Conservation (phyloP, 1,140 invertebrate genomes). For the Heliothis virescens region DNA sequence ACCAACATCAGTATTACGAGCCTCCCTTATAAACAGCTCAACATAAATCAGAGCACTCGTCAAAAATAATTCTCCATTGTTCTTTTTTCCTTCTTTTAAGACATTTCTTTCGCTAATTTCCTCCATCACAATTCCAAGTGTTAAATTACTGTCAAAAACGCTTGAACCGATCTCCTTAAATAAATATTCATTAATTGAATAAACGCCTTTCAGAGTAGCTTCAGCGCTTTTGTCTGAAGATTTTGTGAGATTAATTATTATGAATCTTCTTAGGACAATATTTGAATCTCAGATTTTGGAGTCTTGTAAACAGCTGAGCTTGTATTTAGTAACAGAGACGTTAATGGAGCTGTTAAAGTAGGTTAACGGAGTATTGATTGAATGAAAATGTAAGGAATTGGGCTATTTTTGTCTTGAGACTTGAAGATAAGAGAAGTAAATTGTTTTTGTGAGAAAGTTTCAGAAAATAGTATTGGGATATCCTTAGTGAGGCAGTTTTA, state of each 20-base stretch:
- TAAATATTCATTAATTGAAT: conserved; percentile 42
- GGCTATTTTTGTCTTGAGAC: not conserved
- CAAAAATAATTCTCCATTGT: conserved; percentile 11
- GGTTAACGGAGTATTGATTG: conserved; percentile 16
- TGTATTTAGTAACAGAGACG: conserved; percentile 2
- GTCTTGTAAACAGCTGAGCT: conserved; percentile 8
- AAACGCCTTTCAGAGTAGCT: not conserved
- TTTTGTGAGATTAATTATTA: conserved; percentile 34
- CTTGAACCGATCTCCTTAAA: conserved; percentile 8
- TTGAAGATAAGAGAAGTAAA: too few relatives aligned
- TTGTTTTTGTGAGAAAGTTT: too few relatives aligned
- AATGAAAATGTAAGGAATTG: conserved; percentile 15
- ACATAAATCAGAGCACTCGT: not conserved
- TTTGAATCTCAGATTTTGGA: conserved; percentile 31
- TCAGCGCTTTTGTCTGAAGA: not conserved
- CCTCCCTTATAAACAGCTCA: conserved; percentile 8
- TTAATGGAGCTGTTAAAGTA: not conserved
- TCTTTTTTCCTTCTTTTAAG: not conserved
- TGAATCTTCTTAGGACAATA: conserved; percentile 17
- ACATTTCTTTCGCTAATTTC: conserved; percentile 5
- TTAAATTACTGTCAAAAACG: conserved; percentile 23
- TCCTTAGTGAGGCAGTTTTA: too few relatives aligned
- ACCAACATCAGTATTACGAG: conserved; percentile 8
- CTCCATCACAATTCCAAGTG: conserved; percentile 10
- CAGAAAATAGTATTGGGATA: too few relatives aligned